Conservation (phyloP, 2,888 invertebrate genomes). For the Dromius quadrimaculatus region DNA sequence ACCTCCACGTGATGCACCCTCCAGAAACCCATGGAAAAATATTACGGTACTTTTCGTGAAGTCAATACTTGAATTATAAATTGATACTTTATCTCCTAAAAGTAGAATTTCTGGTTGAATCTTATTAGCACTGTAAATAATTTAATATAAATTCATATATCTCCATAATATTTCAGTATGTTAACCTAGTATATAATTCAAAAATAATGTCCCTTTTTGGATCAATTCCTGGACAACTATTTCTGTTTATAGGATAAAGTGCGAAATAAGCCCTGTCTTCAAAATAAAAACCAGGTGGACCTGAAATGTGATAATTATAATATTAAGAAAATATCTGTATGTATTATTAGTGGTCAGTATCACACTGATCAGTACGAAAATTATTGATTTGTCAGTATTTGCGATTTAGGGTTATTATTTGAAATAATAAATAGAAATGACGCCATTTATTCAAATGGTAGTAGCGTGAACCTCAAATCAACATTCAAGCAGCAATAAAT, state of each 20-base stretch:
- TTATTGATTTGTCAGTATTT: no score
- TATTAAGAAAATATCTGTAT: no score
- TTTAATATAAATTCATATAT: no score
- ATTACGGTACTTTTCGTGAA: constrained; percentile 68
- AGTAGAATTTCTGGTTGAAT: constrained; percentile 66
- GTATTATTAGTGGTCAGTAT: no score
- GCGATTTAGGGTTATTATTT: neutral
- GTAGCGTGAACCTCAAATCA: neutral
- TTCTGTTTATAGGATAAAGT: constrained; percentile 71
- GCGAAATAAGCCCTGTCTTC: constrained; percentile 70
- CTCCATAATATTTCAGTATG: constrained; percentile 18
- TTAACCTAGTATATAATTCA: constrained; percentile 71
- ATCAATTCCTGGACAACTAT: constrained; percentile 70
- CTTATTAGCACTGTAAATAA: constrained; percentile 58
- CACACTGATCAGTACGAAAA: no score
- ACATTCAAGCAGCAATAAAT: no score
- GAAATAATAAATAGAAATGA: neutral
- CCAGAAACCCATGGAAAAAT: constrained; percentile 73
- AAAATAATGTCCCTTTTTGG: constrained; percentile 69
- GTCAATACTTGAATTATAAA: constrained; percentile 69
- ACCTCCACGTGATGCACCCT: constrained; percentile 68
- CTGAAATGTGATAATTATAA: no score
- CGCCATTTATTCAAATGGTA: neutral
- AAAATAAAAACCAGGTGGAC: constrained; percentile 71
- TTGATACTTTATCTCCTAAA: constrained; percentile 66